Percentiles rank a stretch among this genome's conserved stretches.
These are phyloP conservation scores for Jacana jacana DNA, from an alignment of 2,113 vertebrate genomes.

Conservation along the genomic window DNA sequence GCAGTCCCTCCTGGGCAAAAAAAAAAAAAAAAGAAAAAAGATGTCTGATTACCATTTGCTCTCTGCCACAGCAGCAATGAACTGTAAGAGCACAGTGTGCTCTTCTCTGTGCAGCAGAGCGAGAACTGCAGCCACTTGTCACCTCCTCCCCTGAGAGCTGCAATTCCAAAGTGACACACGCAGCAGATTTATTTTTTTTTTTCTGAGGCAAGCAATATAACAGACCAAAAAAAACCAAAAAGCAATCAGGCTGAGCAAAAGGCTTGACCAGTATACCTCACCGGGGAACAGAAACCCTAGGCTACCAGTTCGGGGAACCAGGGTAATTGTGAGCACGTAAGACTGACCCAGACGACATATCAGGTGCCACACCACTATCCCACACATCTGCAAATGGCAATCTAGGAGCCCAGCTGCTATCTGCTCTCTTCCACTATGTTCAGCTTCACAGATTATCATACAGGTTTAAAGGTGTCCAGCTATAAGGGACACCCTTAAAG, in stretches of 20 bases:
- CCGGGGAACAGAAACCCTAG: neutral
- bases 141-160: neutral
- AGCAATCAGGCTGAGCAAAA: neutral
- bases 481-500: neutral
- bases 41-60: neutral
- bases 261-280: neutral
- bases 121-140: neutral
- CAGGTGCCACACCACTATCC: neutral
- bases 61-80: neutral
- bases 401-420: neutral
- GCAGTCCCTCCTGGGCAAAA: neutral
- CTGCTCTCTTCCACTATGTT: neutral
- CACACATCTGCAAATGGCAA: rapidly evolving
- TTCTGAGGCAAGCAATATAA: neutral
- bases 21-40: too few relatives aligned
- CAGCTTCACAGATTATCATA: neutral
- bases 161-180: neutral
- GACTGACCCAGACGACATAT: too few relatives aligned
- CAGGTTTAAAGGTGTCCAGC: neutral
- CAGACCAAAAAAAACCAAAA: neutral
- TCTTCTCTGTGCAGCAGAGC: neutral
- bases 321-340: neutral
- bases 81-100: neutral
- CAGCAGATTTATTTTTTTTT: neutral
- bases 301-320: neutral